Evolutionary conservation across 2,797 vertebrate species (phyloP), one percentile per base, ranked within the genome.

Genomic region (Serranus cabrilla): DNA sequence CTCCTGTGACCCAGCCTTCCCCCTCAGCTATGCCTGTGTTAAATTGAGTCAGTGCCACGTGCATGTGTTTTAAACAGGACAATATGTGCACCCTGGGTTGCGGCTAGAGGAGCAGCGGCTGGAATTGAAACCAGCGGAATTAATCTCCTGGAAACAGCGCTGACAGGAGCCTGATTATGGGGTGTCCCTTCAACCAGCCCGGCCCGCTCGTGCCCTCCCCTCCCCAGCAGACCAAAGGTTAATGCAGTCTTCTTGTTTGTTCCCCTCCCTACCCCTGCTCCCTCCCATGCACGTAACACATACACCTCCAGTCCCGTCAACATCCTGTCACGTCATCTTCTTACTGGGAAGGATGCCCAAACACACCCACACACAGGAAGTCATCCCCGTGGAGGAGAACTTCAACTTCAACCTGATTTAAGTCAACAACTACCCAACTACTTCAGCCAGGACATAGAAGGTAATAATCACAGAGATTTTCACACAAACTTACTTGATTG

Each of bases 291-390:
- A 82, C 82, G 79, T 67, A 81, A 87, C 52, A 46, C 13, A 67
- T 96, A 83, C 73, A 87, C 52, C 89, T 91, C 11, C 82, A 96
- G 96, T 91, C 95, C 95, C 5, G 95, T 96, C 82, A 96, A 95
- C 81, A 96, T 84, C 96, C 65, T 93, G 94, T 18, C 90, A 94
- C 49, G 95, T 97, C 81, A 97, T 98, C 83, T 95, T 97, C 93
- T 96, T 95, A 89, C 90, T 96, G 96, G 96, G 93, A 97, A 92
- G 96, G 96, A 92, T 95, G 96, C 96, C 94, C 0, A 0, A 96
- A 96, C 91, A 95, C 95, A 5, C 95, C 96, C 37, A 96, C 95
- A 95, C 96, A 0, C 82, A 86, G 7, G 93, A 96, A 62, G 96
- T 95, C 2, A 94, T 95, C 57, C 95, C 94, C 2, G 92, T 89